A percentile compares a stretch with the other conserved stretches of the same genome.
Evolutionary conservation across 2,888 invertebrate species (phyloP).

Genomic region (Volucella inanis): DNA sequence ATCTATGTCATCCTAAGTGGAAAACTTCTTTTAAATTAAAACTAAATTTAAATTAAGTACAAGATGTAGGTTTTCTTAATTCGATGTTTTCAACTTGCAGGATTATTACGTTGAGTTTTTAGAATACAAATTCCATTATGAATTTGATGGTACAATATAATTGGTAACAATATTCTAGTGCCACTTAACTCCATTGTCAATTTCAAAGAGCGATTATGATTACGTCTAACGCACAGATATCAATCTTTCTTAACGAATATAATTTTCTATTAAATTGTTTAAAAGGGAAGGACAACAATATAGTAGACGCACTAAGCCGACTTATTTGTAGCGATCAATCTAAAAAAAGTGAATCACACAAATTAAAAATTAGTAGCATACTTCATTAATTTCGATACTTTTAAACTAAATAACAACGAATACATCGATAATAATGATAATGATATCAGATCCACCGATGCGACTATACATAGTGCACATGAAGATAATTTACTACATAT

Average conservation of each 20-base stretch:
- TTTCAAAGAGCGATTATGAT: too few relatives aligned
- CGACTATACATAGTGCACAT: slow-evolving; percentile 41
- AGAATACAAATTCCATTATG: too few relatives aligned
- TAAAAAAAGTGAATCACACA: too few relatives aligned
- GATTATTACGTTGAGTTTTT: slow-evolving; percentile 17
- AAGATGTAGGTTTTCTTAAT: slow-evolving; percentile 3
- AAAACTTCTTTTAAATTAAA: slow-evolving; percentile 2
- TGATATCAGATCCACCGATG: slow-evolving; percentile 26
- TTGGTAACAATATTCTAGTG: too few relatives aligned
- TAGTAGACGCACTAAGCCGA: slow-evolving; percentile 62
- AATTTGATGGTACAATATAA: too few relatives aligned
- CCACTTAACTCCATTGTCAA: too few relatives aligned
- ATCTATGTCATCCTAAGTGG: slow-evolving; percentile 20
- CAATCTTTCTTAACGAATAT: slow-evolving; percentile 78
- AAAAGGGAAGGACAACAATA: slow-evolving; percentile 70
- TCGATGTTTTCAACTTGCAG: slow-evolving; percentile 18
- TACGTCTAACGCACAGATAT: too few relatives aligned
- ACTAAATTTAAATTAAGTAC: too few relatives aligned
- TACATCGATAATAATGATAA: neutral
- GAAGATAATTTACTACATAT: slow-evolving; percentile 28
- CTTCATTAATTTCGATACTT: neutral
- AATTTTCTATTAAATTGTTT: slow-evolving; percentile 77
- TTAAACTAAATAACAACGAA: slow-evolving; percentile 18
- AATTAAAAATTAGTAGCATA: too few relatives aligned
- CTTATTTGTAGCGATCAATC: slow-evolving; percentile 67